Conservation (phyloP, 2,113 vertebrate genomes). For the Otus sunia region DNA sequence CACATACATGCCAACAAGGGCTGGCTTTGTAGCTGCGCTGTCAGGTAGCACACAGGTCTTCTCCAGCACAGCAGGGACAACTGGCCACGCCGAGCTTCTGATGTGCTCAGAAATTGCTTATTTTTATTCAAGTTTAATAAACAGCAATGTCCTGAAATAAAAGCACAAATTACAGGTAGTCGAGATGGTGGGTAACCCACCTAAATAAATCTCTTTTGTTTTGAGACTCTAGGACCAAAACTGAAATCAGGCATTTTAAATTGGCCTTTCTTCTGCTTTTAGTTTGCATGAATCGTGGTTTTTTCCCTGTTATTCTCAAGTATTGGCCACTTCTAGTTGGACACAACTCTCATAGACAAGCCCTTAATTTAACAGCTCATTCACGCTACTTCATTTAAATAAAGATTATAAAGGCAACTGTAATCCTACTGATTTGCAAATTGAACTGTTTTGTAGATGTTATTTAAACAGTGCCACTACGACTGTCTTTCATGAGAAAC, state of each 20-base stretch:
- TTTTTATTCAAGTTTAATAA: not conserved
- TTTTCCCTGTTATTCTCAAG: not conserved
- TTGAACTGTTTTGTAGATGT: constrained; percentile 68
- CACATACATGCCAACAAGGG: fast-evolving
- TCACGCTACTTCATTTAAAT: constrained; percentile 58
- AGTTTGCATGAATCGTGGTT: not conserved
- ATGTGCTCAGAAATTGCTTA: not conserved
- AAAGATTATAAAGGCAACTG: constrained; percentile 41
- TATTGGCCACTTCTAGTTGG: constrained; percentile 45
- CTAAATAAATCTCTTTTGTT: not conserved
- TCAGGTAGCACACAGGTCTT: not conserved
- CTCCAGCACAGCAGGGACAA: not conserved
- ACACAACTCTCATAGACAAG: constrained; percentile 6
- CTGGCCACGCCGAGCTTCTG: not conserved
- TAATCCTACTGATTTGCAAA: constrained; percentile 70
- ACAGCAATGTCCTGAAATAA: not conserved
- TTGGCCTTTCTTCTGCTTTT: not conserved
- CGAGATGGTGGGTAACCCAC: too few species aligned
- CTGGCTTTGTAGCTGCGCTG: not conserved
- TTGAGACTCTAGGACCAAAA: not conserved
- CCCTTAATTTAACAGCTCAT: constrained; percentile 60
- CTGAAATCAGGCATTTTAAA: not conserved
- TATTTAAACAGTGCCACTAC: constrained; percentile 55
- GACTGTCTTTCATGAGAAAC: constrained; percentile 62
- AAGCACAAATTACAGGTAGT: fast-evolving